Conservation (phyloP, 2,888 invertebrate species). For the Drosophila nr. fundita region DNA sequence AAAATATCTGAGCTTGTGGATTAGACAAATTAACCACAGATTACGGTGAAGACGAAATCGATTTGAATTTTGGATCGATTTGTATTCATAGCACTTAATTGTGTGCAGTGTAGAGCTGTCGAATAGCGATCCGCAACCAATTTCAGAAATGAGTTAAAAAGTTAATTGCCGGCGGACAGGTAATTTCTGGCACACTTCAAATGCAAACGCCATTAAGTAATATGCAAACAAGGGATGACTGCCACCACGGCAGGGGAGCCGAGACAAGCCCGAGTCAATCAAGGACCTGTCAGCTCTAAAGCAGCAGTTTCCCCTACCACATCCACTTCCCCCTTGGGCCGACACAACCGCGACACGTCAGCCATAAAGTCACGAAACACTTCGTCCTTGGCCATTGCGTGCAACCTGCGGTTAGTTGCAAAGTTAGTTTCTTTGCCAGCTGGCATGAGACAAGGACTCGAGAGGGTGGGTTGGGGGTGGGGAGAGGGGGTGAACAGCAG, state of each 20-base stretch:
- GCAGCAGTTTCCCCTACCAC: constrained; percentile 7
- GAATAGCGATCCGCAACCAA: constrained; percentile 36
- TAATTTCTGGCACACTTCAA: constrained; percentile 80
- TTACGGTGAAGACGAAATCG: background rate
- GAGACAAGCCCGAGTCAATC: constrained; percentile 65
- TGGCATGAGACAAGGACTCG: background rate
- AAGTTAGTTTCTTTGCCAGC: constrained; percentile 54
- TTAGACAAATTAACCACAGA: background rate
- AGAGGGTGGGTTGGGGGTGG: background rate
- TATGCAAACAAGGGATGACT: constrained; percentile 79
- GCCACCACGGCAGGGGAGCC: constrained; percentile 7
- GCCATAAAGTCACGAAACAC: constrained; percentile 78
- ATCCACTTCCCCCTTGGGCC: background rate
- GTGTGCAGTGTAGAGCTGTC: constrained; percentile 5
- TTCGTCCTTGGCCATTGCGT: constrained; percentile 68
- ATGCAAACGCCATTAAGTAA: constrained; percentile 77
- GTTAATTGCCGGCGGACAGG: constrained; percentile 80
- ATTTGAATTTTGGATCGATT: background rate
- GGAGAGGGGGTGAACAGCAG: constrained; percentile 15
- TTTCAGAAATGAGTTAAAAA: constrained; percentile 72
- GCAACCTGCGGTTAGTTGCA: constrained; percentile 61
- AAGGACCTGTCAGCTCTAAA: constrained; percentile 62
- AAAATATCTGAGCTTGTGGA: background rate
- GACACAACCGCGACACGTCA: constrained; percentile 70
- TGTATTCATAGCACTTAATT: background rate